Evolutionary conservation across 2,888 invertebrate species (phyloP).

Genomic region (Sycophila texana): DNA sequence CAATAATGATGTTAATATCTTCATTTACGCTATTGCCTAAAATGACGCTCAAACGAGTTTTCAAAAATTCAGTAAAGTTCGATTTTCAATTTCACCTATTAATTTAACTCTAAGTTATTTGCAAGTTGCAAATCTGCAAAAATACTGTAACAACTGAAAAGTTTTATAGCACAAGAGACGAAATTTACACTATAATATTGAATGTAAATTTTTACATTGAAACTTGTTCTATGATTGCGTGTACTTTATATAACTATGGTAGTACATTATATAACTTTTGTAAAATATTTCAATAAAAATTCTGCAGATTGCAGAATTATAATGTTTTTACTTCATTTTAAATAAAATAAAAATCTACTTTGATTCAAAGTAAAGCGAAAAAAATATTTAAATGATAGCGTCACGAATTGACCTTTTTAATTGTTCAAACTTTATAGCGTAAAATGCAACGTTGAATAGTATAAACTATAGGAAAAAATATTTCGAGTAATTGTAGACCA

Average conservation of each 20-base stretch:
- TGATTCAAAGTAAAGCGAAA: too few species aligned
- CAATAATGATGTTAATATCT: neutral
- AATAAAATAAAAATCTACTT: too few species aligned
- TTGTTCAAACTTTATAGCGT: constrained; percentile 20
- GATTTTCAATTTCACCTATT: constrained; percentile 11
- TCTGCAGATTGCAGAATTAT: too few species aligned
- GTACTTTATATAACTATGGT: neutral
- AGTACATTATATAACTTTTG: neutral
- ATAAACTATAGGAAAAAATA: constrained; percentile 5
- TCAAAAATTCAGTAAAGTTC: neutral
- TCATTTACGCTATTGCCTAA: neutral
- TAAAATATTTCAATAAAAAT: too few species aligned
- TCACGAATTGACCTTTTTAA: neutral
- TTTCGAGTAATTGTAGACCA: constrained; percentile 28
- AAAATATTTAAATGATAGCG: too few species aligned
- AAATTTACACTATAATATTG: too few species aligned
- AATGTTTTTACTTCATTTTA: too few species aligned
- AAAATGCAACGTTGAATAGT: constrained; percentile 11
- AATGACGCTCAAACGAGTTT: neutral
- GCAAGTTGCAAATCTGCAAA: constrained; percentile 20
- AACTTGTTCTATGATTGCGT: neutral
- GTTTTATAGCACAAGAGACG: neutral
- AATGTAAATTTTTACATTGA: constrained; percentile 1
- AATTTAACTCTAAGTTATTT: constrained; percentile 27
- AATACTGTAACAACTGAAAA: constrained; percentile 41